Conservation (phyloP, 2,113 vertebrate species). For the Sisor rabdophorus region DNA sequence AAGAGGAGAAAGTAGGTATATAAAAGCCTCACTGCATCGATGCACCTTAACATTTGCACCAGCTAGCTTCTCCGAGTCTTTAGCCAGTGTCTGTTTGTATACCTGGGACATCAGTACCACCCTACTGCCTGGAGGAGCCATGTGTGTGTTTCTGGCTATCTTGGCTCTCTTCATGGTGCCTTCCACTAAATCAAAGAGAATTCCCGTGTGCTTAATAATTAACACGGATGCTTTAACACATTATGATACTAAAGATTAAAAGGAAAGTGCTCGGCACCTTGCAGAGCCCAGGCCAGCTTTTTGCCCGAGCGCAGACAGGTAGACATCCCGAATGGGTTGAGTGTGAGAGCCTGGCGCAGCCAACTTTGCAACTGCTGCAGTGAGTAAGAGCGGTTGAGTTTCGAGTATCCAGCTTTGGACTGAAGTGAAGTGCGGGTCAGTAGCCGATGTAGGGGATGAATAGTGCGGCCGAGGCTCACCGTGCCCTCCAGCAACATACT, state of each 20-base stretch:
- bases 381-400: slow-evolving; percentile 72
- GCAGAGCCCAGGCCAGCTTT: slow-evolving; percentile 88
- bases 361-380: slow-evolving; percentile 78
- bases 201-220: not conserved
- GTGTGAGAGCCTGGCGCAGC: slow-evolving; percentile 70
- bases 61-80: slow-evolving; percentile 85
- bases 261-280: slow-evolving; percentile 69
- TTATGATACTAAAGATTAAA: not conserved
- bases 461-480: slow-evolving; percentile 47
- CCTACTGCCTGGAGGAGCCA: slow-evolving; percentile 76
- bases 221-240: not conserved
- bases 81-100: slow-evolving; percentile 89
- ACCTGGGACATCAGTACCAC: slow-evolving; percentile 92
- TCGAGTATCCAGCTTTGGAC: slow-evolving; percentile 72
- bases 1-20: slow-evolving; percentile 92
- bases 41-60: slow-evolving; percentile 86
- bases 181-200: slow-evolving; percentile 67
- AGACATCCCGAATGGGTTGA: slow-evolving; percentile 84
- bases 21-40: slow-evolving; percentile 85
- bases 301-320: slow-evolving; percentile 83
- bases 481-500: slow-evolving; percentile 87
- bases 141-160: slow-evolving; percentile 78
- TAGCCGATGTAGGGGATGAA: slow-evolving; percentile 78
- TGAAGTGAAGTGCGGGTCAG: slow-evolving; percentile 76
- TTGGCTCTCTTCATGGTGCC: slow-evolving; percentile 84